Percentiles rank a stretch among this genome's conserved stretches.
phyloP scores from a whole-genome alignment of 2,888 invertebrate species.

The Dolomedes plantarius region DNA sequence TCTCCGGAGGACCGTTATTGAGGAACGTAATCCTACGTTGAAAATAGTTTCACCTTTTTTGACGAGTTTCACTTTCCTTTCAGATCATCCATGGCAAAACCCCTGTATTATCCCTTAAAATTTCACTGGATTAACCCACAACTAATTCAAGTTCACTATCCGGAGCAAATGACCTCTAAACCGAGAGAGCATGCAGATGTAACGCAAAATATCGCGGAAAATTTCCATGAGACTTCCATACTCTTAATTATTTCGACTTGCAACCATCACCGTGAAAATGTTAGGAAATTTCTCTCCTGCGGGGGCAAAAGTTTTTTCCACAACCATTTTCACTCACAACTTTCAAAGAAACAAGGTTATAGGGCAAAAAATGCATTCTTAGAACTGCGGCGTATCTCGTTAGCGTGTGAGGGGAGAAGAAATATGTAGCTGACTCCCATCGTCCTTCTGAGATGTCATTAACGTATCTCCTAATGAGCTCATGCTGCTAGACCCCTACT shows the following conservation, averaged over 20 bases:
- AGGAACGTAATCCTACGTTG: too few relatives aligned
- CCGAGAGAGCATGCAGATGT: too few relatives aligned
- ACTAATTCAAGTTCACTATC: too few relatives aligned
- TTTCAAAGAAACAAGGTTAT: not conserved
- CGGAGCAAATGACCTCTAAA: too few relatives aligned
- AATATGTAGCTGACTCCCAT: not conserved
- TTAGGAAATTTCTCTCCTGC: not conserved
- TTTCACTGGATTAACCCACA: too few relatives aligned
- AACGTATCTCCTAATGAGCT: constrained; percentile 29
- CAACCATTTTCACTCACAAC: not conserved
- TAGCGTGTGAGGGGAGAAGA: not conserved
- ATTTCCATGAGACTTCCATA: too few relatives aligned
- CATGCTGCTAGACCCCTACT: constrained; percentile 18
- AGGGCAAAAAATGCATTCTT: not conserved
- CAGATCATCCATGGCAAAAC: too few relatives aligned
- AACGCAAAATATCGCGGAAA: too few relatives aligned
- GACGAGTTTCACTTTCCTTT: too few relatives aligned
- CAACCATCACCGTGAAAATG: not conserved
- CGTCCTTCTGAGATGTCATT: not conserved
- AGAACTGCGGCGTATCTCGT: not conserved
- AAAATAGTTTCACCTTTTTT: too few relatives aligned
- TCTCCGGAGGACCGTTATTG: too few relatives aligned
- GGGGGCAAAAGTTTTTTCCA: not conserved
- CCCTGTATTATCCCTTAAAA: too few relatives aligned
- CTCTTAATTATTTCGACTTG: not conserved